Base-by-base conservation (phyloP, 2,888 invertebrate genomes). In the Nysson spinosus region DNA sequence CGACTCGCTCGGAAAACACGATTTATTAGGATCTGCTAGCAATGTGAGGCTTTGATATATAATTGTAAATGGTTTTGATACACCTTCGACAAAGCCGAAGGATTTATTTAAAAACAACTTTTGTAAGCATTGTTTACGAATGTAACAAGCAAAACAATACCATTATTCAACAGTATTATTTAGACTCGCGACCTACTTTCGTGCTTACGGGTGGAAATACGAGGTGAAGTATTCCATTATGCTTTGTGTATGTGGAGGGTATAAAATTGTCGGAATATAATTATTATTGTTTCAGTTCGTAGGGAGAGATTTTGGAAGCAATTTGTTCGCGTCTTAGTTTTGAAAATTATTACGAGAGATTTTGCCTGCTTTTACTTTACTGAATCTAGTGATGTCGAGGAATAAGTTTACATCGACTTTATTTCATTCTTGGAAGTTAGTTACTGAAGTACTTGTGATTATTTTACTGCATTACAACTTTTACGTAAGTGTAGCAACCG, bases 401-500 rank as follows among this genome's bases (percentile, higher is more conserved):
- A 49, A 61, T 35, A 56, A 35, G 47, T 47, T 56, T 61, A 46
- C 46, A 39, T 26, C 40, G 26, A 24, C 39, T n/a, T n/a, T n/a
- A n/a, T n/a, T n/a, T n/a, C n/a, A n/a, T n/a, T n/a, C n/a, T n/a
- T n/a, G n/a, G n/a, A n/a, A n/a, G n/a, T n/a, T n/a, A n/a, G n/a
- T n/a, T n/a, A n/a, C n/a, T n/a, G n/a, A n/a, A n/a, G n/a, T n/a
- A n/a, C n/a, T n/a, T n/a, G n/a, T n/a, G n/a, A n/a, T n/a, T n/a
- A n/a, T n/a, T n/a, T n/a, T n/a, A n/a, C n/a, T 32, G 63, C 63
- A 52, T 52, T 52, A 55, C 32, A n/a, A n/a, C 49, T 63, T 47
- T 35, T 51, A 49, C 51, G 69, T 57, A 62, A 72, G 63, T 65
- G 44, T 46, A 24, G 40, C 51, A 35, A 57, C 42, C 51, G 50